Evolutionary conservation across 2,888 invertebrate species (phyloP).

Genomic region (Acleris sparsana): DNA sequence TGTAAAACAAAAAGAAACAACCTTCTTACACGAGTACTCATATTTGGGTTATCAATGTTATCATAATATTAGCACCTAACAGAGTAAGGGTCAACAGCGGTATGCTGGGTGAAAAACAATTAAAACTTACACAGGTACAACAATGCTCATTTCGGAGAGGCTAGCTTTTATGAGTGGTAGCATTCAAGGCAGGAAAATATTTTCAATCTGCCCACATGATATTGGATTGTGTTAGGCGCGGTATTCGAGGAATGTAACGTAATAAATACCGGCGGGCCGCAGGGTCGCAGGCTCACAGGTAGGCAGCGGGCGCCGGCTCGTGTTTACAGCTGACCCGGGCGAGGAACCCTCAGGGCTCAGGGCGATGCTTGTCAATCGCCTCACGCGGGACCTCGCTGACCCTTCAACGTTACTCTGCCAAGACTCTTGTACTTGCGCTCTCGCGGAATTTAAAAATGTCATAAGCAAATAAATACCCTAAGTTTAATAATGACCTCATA

Average conservation of each 20-base stretch:
- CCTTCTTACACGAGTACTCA: too few species aligned
- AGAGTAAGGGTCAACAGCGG: neutral
- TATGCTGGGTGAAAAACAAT: neutral
- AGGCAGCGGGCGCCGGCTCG: conserved; percentile 40
- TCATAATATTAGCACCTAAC: too few species aligned
- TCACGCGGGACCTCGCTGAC: conserved; percentile 28
- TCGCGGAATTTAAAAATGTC: neutral
- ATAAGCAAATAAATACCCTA: too few species aligned
- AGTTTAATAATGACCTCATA: too few species aligned
- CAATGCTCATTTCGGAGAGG: conserved; percentile 11
- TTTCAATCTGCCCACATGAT: conserved; percentile 52
- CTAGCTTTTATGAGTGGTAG: conserved; percentile 33
- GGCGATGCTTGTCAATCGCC: conserved; percentile 41
- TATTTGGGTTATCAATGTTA: too few species aligned
- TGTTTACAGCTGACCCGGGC: conserved; percentile 49
- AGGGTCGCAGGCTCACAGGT: too few species aligned
- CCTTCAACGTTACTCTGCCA: conserved; percentile 18
- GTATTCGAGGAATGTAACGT: conserved; percentile 49
- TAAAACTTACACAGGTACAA: conserved; percentile 5
- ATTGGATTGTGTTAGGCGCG: conserved; percentile 58
- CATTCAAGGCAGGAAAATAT: conserved; percentile 50
- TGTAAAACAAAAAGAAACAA: too few species aligned
- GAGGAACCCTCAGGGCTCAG: conserved; percentile 1
- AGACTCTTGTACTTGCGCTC: conserved; percentile 1
- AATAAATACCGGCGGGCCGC: conserved; percentile 48